Evolutionary conservation across 2,797 vertebrate genomes (phyloP).

Genomic region (Coilia nasus): DNA sequence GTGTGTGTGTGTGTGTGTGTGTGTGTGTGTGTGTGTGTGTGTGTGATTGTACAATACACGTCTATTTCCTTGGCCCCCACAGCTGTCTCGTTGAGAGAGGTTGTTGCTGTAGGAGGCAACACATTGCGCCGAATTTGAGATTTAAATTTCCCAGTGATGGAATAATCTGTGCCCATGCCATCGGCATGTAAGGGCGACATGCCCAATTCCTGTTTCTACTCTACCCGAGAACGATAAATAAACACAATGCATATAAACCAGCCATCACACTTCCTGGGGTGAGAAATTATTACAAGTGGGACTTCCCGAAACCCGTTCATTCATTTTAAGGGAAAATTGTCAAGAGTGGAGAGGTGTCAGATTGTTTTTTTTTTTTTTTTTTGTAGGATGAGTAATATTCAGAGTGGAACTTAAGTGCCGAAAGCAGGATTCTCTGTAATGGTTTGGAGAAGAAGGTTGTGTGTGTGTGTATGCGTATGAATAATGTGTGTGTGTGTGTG

Average conservation of each 20-base stretch:
- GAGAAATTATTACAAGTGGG: slow-evolving; percentile 53
- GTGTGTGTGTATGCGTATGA: background rate
- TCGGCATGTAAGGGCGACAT: slow-evolving; percentile 22
- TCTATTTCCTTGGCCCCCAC: background rate
- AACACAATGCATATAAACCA: slow-evolving; percentile 32
- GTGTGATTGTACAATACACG: background rate
- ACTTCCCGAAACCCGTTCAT: too few relatives aligned
- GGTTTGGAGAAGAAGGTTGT: background rate
- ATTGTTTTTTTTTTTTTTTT: too few relatives aligned
- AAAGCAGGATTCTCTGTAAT: too few relatives aligned
- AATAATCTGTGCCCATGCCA: slow-evolving; percentile 34
- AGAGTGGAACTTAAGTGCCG: too few relatives aligned
- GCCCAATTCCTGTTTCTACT: slow-evolving; percentile 31
- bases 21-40: background rate
- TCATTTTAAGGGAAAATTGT: too few relatives aligned
- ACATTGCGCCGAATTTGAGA: slow-evolving; percentile 24
- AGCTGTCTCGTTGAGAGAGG: background rate
- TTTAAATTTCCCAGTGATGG: slow-evolving; percentile 34
- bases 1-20: background rate
- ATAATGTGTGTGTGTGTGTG: too few relatives aligned
- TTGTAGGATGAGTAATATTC: too few relatives aligned
- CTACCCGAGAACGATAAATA: too few relatives aligned
- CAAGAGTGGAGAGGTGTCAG: background rate
- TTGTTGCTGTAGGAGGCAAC: background rate
- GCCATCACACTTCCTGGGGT: slow-evolving; percentile 44